Evolutionary conservation across 1,140 invertebrate species (phyloP).

Genomic region (Nomia melanderi): DNA sequence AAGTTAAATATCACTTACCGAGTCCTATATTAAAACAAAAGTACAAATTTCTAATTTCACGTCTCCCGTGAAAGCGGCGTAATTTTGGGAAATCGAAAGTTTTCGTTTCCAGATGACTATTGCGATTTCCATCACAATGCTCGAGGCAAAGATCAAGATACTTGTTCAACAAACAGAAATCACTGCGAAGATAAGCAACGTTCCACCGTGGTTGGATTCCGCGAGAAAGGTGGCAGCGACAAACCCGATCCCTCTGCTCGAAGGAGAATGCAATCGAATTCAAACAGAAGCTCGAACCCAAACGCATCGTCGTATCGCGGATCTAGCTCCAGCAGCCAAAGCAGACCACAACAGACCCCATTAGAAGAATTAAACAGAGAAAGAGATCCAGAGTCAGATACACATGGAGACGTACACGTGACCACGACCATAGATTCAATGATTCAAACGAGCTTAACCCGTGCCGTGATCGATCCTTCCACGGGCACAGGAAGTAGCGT

Average conservation of each 20-base stretch:
- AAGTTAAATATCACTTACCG: too few species aligned
- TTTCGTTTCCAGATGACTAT: constrained; percentile 19
- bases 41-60: not conserved
- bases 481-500: not conserved
- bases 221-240: constrained; percentile 49
- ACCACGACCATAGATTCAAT: not conserved
- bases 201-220: not conserved
- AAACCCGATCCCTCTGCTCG: not conserved
- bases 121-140: not conserved
- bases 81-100: not conserved
- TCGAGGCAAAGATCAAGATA: not conserved
- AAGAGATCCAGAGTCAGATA: not conserved
- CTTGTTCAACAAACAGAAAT: not conserved
- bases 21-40: too few species aligned
- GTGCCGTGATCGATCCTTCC: not conserved
- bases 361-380: too few species aligned
- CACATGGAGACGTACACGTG: not conserved
- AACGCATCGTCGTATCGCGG: not conserved
- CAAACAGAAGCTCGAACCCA: not conserved
- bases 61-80: not conserved
- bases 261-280: not conserved
- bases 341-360: too few species aligned
- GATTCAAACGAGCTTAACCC: not conserved
- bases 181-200: not conserved
- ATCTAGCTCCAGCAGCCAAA: not conserved